Conservation (phyloP, 1,140 invertebrate genomes). For the Cryptotermes secundus region DNA sequence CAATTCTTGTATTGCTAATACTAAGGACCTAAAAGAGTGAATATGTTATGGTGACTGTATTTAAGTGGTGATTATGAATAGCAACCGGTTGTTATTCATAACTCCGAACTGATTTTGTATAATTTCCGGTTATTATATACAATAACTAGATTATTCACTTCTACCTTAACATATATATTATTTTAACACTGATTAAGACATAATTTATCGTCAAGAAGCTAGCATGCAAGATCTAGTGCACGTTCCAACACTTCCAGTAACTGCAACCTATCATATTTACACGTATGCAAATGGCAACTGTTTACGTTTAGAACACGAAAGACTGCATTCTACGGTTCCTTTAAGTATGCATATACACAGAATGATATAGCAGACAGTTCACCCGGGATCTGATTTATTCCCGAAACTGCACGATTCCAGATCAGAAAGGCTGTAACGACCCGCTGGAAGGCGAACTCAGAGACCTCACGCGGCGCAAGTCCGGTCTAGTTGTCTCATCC, state of each 20-base stretch:
- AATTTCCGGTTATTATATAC: too few relatives aligned
- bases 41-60: too few relatives aligned
- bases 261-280: too few relatives aligned
- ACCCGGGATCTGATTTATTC: background rate
- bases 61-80: too few relatives aligned
- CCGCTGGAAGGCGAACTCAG: background rate
- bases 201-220: background rate
- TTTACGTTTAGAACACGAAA: too few relatives aligned
- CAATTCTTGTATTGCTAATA: too few relatives aligned
- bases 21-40: too few relatives aligned
- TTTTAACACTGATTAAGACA: background rate
- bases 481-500: background rate
- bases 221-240: background rate
- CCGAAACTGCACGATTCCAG: background rate
- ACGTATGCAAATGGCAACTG: too few relatives aligned
- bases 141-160: too few relatives aligned
- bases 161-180: too few relatives aligned
- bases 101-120: too few relatives aligned
- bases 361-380: background rate
- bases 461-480: constrained; percentile 8
- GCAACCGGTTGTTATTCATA: too few relatives aligned
- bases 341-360: background rate
- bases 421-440: constrained; percentile 13
- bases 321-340: background rate
- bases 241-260: background rate